These are phyloP conservation scores for Charadrius vociferus DNA, from an alignment of 2,113 vertebrate genomes.

Conservation along the genomic window DNA sequence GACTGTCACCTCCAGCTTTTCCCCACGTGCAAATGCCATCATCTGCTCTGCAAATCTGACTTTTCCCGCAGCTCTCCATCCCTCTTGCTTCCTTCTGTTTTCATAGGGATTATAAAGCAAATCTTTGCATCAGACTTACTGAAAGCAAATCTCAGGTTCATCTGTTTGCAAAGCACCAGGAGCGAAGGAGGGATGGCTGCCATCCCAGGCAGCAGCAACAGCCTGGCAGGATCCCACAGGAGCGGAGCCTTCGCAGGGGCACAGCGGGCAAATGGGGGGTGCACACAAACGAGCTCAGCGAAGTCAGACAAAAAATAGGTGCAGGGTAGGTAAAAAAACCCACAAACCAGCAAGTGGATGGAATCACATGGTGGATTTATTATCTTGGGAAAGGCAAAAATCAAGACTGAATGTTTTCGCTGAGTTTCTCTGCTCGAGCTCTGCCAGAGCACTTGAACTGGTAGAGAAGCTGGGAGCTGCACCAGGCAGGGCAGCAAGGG, in stretches of 20 bases:
- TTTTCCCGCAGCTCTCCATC: neutral
- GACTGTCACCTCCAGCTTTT: neutral
- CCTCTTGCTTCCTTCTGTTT: neutral
- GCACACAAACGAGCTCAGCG: neutral
- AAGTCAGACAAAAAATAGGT: neutral
- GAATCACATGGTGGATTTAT: neutral
- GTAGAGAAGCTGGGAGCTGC: neutral
- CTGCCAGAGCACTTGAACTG: neutral
- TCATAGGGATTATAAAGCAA: neutral
- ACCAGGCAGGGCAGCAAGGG: accelerated
- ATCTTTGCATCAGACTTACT: neutral
- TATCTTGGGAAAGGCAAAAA: neutral
- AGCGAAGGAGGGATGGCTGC: accelerated
- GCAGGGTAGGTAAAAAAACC: neutral
- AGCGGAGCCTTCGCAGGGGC: accelerated
- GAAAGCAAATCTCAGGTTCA: neutral
- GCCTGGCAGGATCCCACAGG: neutral
- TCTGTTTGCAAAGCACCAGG: neutral
- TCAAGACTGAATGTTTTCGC: neutral
- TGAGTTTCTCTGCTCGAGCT: neutral
- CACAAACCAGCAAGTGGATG: neutral
- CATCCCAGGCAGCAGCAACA: neutral
- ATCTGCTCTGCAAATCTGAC: neutral
- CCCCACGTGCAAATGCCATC: neutral
- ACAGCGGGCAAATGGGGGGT: neutral